Conservation (phyloP, 2,113 vertebrate species). For the Odontophorus gujanensis region DNA sequence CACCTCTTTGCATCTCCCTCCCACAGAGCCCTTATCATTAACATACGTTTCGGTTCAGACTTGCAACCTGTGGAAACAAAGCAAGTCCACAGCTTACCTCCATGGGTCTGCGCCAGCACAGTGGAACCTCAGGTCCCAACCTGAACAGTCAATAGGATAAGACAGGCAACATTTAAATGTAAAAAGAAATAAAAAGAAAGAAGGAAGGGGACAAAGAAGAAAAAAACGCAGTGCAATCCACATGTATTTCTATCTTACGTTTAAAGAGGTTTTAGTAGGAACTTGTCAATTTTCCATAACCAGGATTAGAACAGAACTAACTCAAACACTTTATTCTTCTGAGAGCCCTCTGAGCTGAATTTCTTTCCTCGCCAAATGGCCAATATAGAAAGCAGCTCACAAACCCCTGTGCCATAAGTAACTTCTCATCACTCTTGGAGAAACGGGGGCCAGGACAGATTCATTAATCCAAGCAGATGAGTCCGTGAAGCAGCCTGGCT, state of each 20-base stretch:
- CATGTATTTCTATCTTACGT: background rate
- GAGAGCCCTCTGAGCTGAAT: conserved; percentile 8
- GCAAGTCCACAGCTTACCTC: background rate
- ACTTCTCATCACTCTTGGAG: conserved; percentile 45
- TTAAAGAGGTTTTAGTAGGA: conserved; percentile 9
- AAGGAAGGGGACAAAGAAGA: background rate
- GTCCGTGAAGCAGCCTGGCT: background rate
- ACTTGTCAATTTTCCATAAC: conserved; percentile 9
- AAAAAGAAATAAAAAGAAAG: background rate
- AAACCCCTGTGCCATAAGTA: conserved; percentile 28
- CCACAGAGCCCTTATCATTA: conserved; percentile 26
- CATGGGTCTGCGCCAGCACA: background rate
- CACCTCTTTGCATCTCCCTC: background rate
- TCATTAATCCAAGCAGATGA: conserved; percentile 46
- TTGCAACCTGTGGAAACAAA: conserved; percentile 14
- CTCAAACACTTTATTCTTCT: background rate
- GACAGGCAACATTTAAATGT: background rate
- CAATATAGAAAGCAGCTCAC: conserved; percentile 39
- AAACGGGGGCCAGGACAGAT: conserved; percentile 57
- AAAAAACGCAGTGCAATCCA: background rate
- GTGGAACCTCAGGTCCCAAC: background rate
- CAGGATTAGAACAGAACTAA: conserved; percentile 23
- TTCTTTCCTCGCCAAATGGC: background rate
- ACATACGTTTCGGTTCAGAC: background rate
- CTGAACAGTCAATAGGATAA: background rate